phyloP scores from a whole-genome alignment of 1,140 invertebrate species.

The Cheumatopsyche charites region DNA sequence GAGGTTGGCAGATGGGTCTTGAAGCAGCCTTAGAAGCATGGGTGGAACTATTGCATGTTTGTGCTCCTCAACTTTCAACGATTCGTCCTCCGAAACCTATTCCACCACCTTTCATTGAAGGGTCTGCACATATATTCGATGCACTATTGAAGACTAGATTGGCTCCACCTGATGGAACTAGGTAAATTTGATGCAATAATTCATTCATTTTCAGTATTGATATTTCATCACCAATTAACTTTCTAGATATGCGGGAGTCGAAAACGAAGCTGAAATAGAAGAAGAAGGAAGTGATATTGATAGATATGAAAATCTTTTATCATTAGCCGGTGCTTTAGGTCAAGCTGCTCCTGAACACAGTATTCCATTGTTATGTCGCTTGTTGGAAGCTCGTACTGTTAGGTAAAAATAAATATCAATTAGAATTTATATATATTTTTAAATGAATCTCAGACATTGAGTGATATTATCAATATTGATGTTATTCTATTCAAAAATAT shows the following conservation, averaged over 20 bases:
- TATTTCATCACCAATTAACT: neutral
- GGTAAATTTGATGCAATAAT: conserved; percentile 57
- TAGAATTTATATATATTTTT: too few relatives aligned
- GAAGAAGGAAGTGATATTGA: conserved; percentile 75
- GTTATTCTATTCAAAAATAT: neutral
- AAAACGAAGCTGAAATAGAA: conserved; percentile 67
- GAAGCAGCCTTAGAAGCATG: conserved; percentile 83
- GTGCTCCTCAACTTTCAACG: conserved; percentile 59
- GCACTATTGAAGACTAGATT: conserved; percentile 83
- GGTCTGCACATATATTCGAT: conserved; percentile 71
- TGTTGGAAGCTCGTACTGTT: conserved; percentile 46
- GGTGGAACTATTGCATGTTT: conserved; percentile 70
- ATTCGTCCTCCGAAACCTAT: conserved; percentile 63
- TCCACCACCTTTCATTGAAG: conserved; percentile 59
- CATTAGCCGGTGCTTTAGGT: conserved; percentile 66
- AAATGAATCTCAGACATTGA: neutral
- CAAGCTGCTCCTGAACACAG: conserved; percentile 62
- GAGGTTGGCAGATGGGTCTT: conserved; percentile 76
- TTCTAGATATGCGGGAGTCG: conserved; percentile 47
- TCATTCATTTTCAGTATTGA: neutral
- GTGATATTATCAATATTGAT: neutral
- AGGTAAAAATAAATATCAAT: conserved; percentile 37
- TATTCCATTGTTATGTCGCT: conserved; percentile 61
- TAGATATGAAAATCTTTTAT: conserved; percentile 73
- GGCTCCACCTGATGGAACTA: conserved; percentile 78